Base-by-base conservation (phyloP, 2,888 invertebrate genomes). In the Drosophila ustulata region DNA sequence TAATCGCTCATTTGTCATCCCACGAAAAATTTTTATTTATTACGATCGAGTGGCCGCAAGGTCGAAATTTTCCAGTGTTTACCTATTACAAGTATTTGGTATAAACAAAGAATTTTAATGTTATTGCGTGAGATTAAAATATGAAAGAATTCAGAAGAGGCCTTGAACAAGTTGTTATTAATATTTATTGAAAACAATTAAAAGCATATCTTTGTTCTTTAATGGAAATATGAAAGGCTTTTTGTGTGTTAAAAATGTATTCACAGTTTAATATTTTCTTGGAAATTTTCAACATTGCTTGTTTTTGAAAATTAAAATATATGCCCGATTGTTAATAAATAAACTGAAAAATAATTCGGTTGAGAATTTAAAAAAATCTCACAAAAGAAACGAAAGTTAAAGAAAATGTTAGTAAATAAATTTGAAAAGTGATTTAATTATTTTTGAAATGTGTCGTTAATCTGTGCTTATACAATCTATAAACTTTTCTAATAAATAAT, bases 11-110 rank as follows among this genome's bases (percentile, higher is more conserved):
- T 46, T 43, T 55, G 41, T 58, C 47, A 50, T 46, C 4, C 25
- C 13, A 25, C 18, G n/a, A 32, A 26, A 28, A 55, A 37, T 37
- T 26, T 37, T 45, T 71, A 56, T 71, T 65, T 71, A 41, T 53
- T 32, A 23, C 8, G 45, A 37, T 18, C 18, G 18, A 43, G 39
- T 53, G 34, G n/a, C 23, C 55, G 52, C 9, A 30, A n/a, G 18
- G 1, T 8, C 7, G 32, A 26, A 28, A 18, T 50, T n/a, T 55
- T 26, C 30, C 41, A 61, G 53, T 64, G 64, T 75, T 61, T 65
- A 53, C n/a, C 7, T n/a, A 26, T 28, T 47, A 39, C 32, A 43
- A 1, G 11, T 32, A 25, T 39, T 30, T 32, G 18, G 13, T 47
- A 30, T 26, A 51, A 55, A 46, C 8, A 49, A 49, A 49, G 7